Base-by-base conservation (phyloP, 1,140 invertebrate genomes). In the Orchestia grillus region DNA sequence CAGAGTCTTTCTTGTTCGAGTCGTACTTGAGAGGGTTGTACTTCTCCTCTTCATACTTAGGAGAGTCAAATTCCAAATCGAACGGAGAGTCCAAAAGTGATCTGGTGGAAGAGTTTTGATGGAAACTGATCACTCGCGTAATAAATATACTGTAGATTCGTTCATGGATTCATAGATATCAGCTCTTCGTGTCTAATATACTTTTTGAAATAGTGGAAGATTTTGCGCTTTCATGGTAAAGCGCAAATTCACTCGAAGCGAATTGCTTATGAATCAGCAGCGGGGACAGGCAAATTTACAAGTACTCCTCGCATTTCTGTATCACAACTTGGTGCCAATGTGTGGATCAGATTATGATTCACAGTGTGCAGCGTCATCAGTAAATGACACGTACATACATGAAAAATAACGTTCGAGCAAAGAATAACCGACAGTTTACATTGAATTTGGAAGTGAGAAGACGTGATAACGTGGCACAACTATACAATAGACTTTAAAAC, bases 31-130 rank as follows among this genome's bases (percentile, higher is more conserved):
- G 43, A 42, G 90, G 11, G 43, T 94, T 11, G 44, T 45, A 94
- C 92, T 94, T 44, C 23, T 44, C 44, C 43, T 44, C 43, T 44
- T 94, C 40, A 47, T 94, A 94, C 44, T 94, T 94, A n/a, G 43
- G 40, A 40, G 44, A 47, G 23, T 94, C 92, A 47, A 94, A 94
- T 11, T 94, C 92, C 92, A 94, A 45, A 44, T 94, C 92, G 36
- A 94, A 94, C 40, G 92, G 44, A 8, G 92, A 94, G 44, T 94
- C 92, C 92, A 94, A 94, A 45, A 45, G 92, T 1, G 92, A 94
- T 44, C 92, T 94, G 92, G 40, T 94, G 92, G 44, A 94, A 94
- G 44, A 94, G 44, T 47, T 91, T 91, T 43, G 6, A 44, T 91
- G 44, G 88, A 91, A 77, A 77, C 62, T 77, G 62, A 77, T 3